Evolutionary conservation across 1,140 invertebrate species (phyloP), one percentile per base, ranked within the genome.

Genomic region (Leptopilina clavipes): DNA sequence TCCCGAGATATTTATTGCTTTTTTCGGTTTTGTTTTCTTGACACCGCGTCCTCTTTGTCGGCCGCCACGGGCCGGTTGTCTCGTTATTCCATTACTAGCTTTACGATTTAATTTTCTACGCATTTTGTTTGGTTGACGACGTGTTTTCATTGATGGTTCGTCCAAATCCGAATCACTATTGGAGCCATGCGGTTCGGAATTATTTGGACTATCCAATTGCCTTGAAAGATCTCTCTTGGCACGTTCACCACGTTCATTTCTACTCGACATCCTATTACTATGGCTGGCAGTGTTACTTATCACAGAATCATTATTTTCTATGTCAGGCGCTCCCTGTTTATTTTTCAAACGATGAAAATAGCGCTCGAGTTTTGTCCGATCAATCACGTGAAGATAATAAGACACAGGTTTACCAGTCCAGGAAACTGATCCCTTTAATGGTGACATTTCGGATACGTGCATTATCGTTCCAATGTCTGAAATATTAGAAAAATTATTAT

Each of bases 391-490:
- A 79, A 99, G 92, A 93, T 97, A 99, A 92, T 99, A 99, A 71
- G 97, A 97, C 79, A 99, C 98, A 65, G 98, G 97, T 90, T 98
- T 98, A 73, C 97, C 97, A 77, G 98, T 99, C 98, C 98, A 99
- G 7, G 97, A 99, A 45, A 99, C 98, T 6, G 97, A 98, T 80
- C 97, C 98, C 86, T 95, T 95, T 71, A 98, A 89, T 8, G 98
- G 97, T 76, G 97, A 95, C 94, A 99, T 95, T 91, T 98, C 97
- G 65, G 96, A 96, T 9, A 99, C 97, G 87, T 98, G 97, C 97
- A 99, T 98, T 85, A 99, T 99, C 52, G 98, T 98, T 74, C 98
- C 98, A 87, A 99, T 99, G 92, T 99, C 98, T 93, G 93, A 12
- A 37, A 75, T 76, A 43, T 31, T 25, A 73, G 17, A 59, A 71